Percentiles rank a stretch among this genome's conserved stretches.
Evolutionary conservation across 2,888 invertebrate genomes (phyloP).

Genomic region (Brenthis daphne): DNA sequence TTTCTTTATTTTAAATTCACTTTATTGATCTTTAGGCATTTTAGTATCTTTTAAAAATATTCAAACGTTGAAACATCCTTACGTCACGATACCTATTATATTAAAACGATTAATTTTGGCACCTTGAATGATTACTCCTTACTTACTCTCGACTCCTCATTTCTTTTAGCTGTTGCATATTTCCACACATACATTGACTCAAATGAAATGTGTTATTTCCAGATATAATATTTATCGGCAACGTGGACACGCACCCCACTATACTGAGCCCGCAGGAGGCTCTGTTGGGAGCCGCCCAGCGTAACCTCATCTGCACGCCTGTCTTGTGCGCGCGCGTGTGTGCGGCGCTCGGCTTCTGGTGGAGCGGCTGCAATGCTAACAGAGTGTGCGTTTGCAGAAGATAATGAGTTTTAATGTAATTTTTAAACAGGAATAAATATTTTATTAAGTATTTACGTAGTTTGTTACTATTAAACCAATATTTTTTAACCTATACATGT

Average conservation of each 20-base stretch:
- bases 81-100: no score
- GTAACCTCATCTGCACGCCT: background rate
- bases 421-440: no score
- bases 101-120: no score
- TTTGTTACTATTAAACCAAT: no score
- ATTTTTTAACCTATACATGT: no score
- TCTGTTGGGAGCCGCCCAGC: background rate
- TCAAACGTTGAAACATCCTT: no score
- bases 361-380: conserved; percentile 23
- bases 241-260: conserved; percentile 12
- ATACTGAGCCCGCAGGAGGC: background rate
- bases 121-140: no score
- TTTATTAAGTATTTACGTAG: no score
- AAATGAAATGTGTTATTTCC: background rate
- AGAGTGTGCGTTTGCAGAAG: conserved; percentile 21
- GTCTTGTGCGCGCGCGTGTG: background rate
- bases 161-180: background rate
- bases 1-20: no score
- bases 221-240: conserved; percentile 10
- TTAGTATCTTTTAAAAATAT: no score
- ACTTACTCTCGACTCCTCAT: background rate
- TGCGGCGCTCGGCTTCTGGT: conserved; percentile 19
- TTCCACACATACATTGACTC: no score
- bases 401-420: background rate
- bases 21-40: no score